Evolutionary conservation across 1,140 invertebrate species (phyloP).

Genomic region (Acyrthosiphon pisum): DNA sequence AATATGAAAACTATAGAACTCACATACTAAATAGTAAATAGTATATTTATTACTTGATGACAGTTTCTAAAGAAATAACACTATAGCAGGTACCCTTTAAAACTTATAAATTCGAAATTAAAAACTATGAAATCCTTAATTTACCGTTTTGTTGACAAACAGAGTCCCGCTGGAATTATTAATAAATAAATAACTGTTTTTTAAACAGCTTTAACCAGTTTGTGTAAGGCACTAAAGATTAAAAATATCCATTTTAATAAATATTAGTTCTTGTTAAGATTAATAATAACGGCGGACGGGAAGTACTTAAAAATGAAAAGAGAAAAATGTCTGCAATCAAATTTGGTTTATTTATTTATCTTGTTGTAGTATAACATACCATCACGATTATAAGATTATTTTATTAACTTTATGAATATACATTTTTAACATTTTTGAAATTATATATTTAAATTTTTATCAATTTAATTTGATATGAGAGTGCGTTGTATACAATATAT

Average conservation of each 20-base stretch:
- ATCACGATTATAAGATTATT: neutral
- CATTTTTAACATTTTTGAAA: neutral
- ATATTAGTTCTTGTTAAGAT: neutral
- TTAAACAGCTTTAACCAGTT: neutral
- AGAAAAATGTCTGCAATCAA: neutral
- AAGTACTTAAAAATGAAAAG: neutral
- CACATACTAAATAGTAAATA: neutral
- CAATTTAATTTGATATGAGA: neutral
- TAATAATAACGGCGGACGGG: neutral
- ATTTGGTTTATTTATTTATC: neutral
- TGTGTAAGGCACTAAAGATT: neutral
- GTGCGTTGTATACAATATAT: no score
- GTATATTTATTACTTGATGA: neutral
- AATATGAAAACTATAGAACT: neutral
- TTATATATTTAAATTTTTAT: neutral
- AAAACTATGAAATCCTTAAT: neutral
- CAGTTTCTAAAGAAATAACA: neutral
- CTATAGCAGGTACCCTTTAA: no score
- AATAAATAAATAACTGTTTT: neutral
- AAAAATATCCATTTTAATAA: neutral
- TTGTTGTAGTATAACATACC: neutral
- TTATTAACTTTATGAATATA: neutral
- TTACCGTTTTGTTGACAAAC: neutral
- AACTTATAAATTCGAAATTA: neutral
- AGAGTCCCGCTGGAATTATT: neutral